These are phyloP conservation scores for Diphyllodes magnificus DNA, from an alignment of 2,113 vertebrate species.

Conservation along the genomic window DNA sequence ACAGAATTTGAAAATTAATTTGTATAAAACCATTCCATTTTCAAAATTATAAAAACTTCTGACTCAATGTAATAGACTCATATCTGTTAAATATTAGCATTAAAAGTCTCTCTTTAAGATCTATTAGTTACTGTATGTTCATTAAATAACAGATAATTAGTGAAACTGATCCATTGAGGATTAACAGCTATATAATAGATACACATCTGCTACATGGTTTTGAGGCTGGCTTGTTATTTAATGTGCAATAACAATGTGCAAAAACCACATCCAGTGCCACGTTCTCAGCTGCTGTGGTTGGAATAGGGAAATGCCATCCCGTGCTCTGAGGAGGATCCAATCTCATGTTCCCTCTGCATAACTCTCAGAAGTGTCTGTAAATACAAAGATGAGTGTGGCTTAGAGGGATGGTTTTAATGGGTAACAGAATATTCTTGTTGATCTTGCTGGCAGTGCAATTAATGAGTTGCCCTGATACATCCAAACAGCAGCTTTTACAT, in stretches of 20 bases:
- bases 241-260: neutral
- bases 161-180: constrained; percentile 5
- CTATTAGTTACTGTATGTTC: constrained; percentile 47
- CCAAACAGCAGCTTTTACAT: neutral
- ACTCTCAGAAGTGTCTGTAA: neutral
- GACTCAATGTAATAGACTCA: neutral
- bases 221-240: constrained; percentile 17
- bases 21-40: neutral
- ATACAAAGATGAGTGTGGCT: neutral
- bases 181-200: constrained; percentile 49
- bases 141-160: constrained; percentile 52
- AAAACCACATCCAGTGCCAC: neutral
- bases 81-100: constrained; percentile 5
- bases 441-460: neutral
- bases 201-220: constrained; percentile 17
- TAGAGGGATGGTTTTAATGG: neutral
- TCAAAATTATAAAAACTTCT: neutral
- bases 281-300: neutral
- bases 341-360: neutral
- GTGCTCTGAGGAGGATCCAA: neutral
- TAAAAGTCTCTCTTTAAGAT: constrained; percentile 11
- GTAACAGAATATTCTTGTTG: neutral
- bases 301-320: neutral
- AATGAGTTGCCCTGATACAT: neutral
- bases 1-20: neutral